Percentiles rank a stretch among this genome's conserved stretches.
Evolutionary conservation across 2,888 invertebrate species (phyloP).

Genomic region (Strigamia crassipes): DNA sequence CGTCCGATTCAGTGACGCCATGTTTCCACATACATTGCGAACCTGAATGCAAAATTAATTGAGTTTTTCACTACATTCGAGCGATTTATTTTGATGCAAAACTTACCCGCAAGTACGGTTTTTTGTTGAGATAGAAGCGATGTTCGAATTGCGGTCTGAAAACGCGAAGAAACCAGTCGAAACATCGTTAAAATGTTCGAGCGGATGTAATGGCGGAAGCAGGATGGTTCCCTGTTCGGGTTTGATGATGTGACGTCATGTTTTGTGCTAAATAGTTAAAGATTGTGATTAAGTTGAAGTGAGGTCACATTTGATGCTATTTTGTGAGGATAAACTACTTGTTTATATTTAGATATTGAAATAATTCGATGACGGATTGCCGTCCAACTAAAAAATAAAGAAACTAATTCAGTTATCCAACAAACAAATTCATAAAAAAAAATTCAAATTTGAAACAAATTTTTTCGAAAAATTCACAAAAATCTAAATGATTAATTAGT

Average conservation of each 20-base stretch:
- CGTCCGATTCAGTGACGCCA: constrained; percentile 69
- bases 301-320: too few species aligned
- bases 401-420: too few species aligned
- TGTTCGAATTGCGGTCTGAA: background rate
- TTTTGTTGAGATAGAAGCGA: background rate
- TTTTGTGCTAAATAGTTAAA: background rate
- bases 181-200: background rate
- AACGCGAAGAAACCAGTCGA: background rate
- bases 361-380: too few species aligned
- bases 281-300: too few species aligned
- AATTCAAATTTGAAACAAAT: too few species aligned
- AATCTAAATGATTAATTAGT: background rate
- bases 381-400: too few species aligned
- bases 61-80: too few species aligned
- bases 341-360: too few species aligned
- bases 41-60: too few species aligned
- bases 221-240: background rate
- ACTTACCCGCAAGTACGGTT: background rate
- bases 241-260: background rate
- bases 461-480: too few species aligned
- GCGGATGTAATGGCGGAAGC: constrained; percentile 12
- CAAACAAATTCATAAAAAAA: too few species aligned
- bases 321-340: too few species aligned
- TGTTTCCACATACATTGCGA: constrained; percentile 48
- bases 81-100: background rate